These are phyloP conservation scores for Himalopsyche anomala DNA, from an alignment of 2,888 invertebrate species.

Conservation along the genomic window DNA sequence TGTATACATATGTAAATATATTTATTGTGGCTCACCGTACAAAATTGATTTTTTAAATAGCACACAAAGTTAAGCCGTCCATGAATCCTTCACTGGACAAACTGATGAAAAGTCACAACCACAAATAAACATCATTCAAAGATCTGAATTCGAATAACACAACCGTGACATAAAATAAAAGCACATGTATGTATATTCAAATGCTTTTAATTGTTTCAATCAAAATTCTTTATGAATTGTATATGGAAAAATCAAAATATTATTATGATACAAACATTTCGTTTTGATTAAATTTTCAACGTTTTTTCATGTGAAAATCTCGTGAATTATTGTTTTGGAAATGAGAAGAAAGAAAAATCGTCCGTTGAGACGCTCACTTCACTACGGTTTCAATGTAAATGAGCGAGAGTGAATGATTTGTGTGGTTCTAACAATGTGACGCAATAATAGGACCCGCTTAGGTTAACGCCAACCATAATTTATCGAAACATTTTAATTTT, in stretches of 20 bases:
- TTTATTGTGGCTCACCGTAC: neutral
- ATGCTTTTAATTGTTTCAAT: neutral
- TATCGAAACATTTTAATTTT: neutral
- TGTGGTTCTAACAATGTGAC: conserved; percentile 16
- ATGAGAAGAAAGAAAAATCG: conserved; percentile 13
- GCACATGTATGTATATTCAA: neutral
- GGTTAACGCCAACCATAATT: neutral
- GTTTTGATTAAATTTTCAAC: neutral
- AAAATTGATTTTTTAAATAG: neutral
- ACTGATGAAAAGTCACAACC: neutral
- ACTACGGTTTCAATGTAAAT: conserved; percentile 5
- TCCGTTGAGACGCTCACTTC: conserved; percentile 10
- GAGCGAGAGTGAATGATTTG: conserved; percentile 42
- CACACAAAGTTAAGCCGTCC: neutral
- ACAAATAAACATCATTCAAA: neutral
- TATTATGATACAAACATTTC: neutral
- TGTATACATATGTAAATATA: neutral
- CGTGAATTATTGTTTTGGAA: conserved; percentile 3
- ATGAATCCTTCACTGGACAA: neutral
- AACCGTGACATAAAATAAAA: neutral
- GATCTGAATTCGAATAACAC: neutral
- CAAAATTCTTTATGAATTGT: neutral
- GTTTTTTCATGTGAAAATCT: neutral
- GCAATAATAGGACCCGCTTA: conserved; percentile 12
- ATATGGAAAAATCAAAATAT: neutral